Conservation (phyloP, 2,797 vertebrate species). For the Chelmon rostratus region DNA sequence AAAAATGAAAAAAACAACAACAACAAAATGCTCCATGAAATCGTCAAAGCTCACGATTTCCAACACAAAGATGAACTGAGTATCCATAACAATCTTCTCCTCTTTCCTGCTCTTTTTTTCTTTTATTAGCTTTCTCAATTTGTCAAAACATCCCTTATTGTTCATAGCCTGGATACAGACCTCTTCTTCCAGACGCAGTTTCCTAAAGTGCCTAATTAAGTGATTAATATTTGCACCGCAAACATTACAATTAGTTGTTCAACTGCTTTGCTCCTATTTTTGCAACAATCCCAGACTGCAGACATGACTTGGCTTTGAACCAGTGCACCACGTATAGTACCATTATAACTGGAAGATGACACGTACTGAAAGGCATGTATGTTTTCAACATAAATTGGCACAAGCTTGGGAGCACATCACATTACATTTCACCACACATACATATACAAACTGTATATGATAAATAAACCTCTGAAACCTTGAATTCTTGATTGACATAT, state of each 20-base stretch:
- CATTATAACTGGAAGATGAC: not conserved
- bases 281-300: not conserved
- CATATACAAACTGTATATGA: not conserved
- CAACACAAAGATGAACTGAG: not conserved
- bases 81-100: not conserved
- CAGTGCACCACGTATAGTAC: not conserved
- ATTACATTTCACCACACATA: not conserved
- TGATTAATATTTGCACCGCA: conserved; percentile 27
- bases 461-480: not conserved
- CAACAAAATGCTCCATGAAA: not conserved
- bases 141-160: conserved; percentile 14
- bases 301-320: conserved; percentile 5
- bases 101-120: not conserved
- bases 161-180: conserved; percentile 12
- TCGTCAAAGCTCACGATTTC: not conserved
- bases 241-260: conserved; percentile 12
- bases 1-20: too few species aligned
- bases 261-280: not conserved
- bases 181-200: conserved; percentile 19
- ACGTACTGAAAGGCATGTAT: not conserved
- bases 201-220: conserved; percentile 28
- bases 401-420: not conserved
- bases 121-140: not conserved
- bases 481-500: not conserved
- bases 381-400: not conserved